Evolutionary conservation across 2,113 vertebrate species (phyloP), one percentile per base, ranked within the genome.

Genomic region (Pseudopipra pipra): DNA sequence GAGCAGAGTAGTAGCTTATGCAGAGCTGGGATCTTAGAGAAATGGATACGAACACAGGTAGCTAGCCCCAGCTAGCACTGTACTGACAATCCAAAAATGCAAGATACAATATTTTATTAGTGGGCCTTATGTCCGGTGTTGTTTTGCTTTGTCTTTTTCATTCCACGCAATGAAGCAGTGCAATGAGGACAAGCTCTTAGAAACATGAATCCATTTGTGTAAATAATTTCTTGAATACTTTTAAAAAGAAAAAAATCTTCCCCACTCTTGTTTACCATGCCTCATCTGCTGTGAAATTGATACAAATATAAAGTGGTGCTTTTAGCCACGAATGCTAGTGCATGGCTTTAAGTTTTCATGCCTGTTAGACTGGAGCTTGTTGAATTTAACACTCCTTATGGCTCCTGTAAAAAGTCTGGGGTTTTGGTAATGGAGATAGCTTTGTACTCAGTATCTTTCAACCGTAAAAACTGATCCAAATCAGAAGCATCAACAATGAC

Each of bases 221-320:
- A n/a, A 8, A n/a, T 37, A 52, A 75, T 62, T 94, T 49, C 30
- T 59, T 66, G 9, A 58, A 72, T 24, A 22, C 2, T 7, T 61
- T 87, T 13, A 55, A 33, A 47, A 59, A 54, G n/a, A 62, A 20
- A 18, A 4, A 19, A 31, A 44, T 22, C 46, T 41, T 67, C 33
- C 49, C 39, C 35, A 51, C 15, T 63, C 35, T 75, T 76, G 62
- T 67, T 94, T 92, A 82, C 37, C 11, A 9, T 58, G 33, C 73
- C 47, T 79, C 74, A 85, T 58, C 84, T 93, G 37, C 90, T 92
- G 61, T 92, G 83, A 95, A 86, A 89, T 8, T 56, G 58, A 49
- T 80, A 83, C 1, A 39, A 95, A 62, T 91, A 94, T 52, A 81
- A 91, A 87, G n/a, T 51, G 43, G 25, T 22, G 58, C 35, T 58